phyloP scores from a whole-genome alignment of 2,797 vertebrate species.

The Scolopax rusticola region DNA sequence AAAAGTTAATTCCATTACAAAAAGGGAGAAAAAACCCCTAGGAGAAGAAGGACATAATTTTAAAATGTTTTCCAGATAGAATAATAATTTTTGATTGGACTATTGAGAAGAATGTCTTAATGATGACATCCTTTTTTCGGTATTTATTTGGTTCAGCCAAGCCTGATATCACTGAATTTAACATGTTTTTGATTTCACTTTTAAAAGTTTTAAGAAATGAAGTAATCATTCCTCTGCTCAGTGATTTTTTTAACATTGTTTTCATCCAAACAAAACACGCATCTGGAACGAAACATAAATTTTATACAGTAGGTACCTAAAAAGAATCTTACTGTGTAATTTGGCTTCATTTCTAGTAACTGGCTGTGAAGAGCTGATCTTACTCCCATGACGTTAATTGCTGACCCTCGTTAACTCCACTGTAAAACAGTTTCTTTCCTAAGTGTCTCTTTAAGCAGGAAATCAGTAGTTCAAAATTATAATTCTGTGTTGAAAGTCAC shows the following conservation, averaged over 20 bases:
- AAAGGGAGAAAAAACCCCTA: neutral
- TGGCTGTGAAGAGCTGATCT: neutral
- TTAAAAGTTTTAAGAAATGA: neutral
- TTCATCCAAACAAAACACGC: neutral
- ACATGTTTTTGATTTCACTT: conserved; percentile 9
- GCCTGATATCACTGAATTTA: neutral
- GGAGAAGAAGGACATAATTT: neutral
- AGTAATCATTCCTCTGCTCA: neutral
- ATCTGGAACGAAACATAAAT: neutral
- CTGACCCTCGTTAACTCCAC: neutral
- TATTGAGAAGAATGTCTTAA: neutral
- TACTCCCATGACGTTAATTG: neutral
- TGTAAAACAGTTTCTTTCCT: neutral
- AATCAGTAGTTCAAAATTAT: neutral
- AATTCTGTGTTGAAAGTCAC: neutral
- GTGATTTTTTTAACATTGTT: neutral
- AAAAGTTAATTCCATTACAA: neutral
- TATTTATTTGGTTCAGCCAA: neutral
- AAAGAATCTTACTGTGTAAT: neutral
- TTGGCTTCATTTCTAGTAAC: neutral
- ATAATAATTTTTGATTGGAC: neutral
- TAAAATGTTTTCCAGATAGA: neutral
- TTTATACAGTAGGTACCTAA: neutral
- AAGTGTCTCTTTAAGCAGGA: neutral
- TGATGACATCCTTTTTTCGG: neutral